Evolutionary conservation across 2,113 vertebrate genomes (phyloP), one percentile per base, ranked within the genome.

Genomic region (Benitochromis conjunctus): DNA sequence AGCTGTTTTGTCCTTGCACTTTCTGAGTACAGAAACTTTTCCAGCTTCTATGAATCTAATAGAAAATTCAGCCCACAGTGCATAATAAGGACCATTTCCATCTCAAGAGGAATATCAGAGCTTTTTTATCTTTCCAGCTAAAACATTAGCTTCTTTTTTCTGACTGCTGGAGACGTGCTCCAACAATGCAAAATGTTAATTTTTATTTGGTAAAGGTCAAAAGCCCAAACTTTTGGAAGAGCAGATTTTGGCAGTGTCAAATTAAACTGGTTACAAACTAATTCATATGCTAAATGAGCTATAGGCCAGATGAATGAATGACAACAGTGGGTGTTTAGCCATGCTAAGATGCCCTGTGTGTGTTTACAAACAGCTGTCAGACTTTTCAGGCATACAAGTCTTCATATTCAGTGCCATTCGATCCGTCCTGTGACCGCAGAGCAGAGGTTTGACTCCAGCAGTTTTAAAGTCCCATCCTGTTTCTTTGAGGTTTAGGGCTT

Each of bases 321-420:
- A 48, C 84, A 79, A 31, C 86, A 9, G 56, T 43, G 62, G 71
- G 66, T 80, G 76, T 7, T 80, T 64, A 74, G 86, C 31, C 46
- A 31, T 8, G 14, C 51, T 57, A 74, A 82, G 82, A 84, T 11
- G 1, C 18, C n/a, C 41, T 10, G 57, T 78, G 18, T 21, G 29
- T 51, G 21, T 88, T 54, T 46, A 74, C 81, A 88, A 83, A 46
- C 82, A 89, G 81, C 84, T 84, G 91, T 86, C 54, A 69, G 81
- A 79, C 79, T 36, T 86, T 85, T 13, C 80, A 34, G 1, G 4
- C 7, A 13, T 10, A 46, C 2, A 5, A 29, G 71, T 81, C 53
- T 74, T 79, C 18, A 76, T 90, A 91, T 92, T 88, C 79, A 81
- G 51, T 57, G 74, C 79, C 81, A 92, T 80, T 81, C 81, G 55